Conservation (phyloP, 2,797 vertebrate species). For the Momotus momota region DNA sequence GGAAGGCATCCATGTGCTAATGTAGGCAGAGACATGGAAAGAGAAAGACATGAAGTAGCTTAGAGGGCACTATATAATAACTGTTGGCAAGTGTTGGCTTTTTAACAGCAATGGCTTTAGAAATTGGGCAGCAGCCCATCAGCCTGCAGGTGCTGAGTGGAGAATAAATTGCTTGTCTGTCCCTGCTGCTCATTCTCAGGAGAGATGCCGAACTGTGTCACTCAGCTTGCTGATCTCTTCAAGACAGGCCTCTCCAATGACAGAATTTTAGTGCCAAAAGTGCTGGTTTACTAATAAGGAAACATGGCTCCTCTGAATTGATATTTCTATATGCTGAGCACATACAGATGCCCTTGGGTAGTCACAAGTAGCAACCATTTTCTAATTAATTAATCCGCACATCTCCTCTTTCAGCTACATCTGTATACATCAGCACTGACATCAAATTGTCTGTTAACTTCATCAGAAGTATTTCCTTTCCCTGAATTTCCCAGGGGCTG, state of each 20-base stretch:
- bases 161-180: slow-evolving; percentile 45
- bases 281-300: background rate
- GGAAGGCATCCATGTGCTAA: background rate
- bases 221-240: slow-evolving; percentile 46
- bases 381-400: slow-evolving; percentile 71
- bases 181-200: slow-evolving; percentile 32
- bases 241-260: slow-evolving; percentile 18
- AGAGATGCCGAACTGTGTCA: slow-evolving; percentile 12
- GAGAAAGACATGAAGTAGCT: background rate
- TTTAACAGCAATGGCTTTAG: slow-evolving; percentile 41
- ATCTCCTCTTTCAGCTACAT: slow-evolving; percentile 22
- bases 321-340: background rate
- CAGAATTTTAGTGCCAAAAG: slow-evolving; percentile 3
- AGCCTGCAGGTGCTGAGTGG: background rate
- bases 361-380: slow-evolving; percentile 39
- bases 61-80: slow-evolving; percentile 41
- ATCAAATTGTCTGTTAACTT: slow-evolving; percentile 66
- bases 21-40: slow-evolving; percentile 8
- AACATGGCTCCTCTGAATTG: background rate
- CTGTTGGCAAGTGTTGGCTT: slow-evolving; percentile 43
- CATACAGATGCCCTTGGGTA: slow-evolving; percentile 25
- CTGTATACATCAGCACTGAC: slow-evolving; percentile 50
- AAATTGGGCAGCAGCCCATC: slow-evolving; percentile 35
- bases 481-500: slow-evolving; percentile 48
- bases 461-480: slow-evolving; percentile 65